Evolutionary conservation across 2,888 invertebrate species (phyloP).

Genomic region (Eutolmus rufibarbis): DNA sequence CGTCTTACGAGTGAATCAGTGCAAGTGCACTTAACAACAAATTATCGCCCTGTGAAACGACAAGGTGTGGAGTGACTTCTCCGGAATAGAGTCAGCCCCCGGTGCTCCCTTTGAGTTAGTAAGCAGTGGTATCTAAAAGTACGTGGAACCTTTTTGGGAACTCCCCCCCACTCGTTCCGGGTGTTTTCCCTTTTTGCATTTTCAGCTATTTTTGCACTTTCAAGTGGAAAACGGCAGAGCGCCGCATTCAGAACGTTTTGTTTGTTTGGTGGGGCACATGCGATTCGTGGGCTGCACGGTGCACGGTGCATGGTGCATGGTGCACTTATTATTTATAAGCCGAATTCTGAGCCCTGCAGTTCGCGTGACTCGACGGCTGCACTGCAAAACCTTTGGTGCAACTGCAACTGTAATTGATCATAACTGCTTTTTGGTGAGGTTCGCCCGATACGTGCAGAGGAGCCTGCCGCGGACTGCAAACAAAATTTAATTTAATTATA

Average conservation of each 20-base stretch:
- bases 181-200: not conserved
- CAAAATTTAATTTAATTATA: conserved; percentile 15
- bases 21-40: not conserved
- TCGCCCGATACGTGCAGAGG: not conserved
- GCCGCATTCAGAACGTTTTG: not conserved
- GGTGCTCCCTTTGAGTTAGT: not conserved
- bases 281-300: not conserved
- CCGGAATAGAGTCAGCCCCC: not conserved
- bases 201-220: not conserved
- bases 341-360: not conserved
- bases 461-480: not conserved
- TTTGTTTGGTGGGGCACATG: not conserved
- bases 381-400: not conserved
- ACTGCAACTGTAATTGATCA: conserved; percentile 9
- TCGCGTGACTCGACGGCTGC: not conserved
- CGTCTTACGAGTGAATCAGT: not conserved
- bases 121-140: not conserved
- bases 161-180: not conserved
- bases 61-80: not conserved
- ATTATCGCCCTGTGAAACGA: not conserved
- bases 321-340: conserved; percentile 4
- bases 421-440: conserved; percentile 4
- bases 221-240: not conserved
- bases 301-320: not conserved
- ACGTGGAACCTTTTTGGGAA: not conserved